Evolutionary conservation across 2,797 vertebrate genomes (phyloP), one percentile per base, ranked within the genome.

Genomic region (Phoeniculus purpureus): DNA sequence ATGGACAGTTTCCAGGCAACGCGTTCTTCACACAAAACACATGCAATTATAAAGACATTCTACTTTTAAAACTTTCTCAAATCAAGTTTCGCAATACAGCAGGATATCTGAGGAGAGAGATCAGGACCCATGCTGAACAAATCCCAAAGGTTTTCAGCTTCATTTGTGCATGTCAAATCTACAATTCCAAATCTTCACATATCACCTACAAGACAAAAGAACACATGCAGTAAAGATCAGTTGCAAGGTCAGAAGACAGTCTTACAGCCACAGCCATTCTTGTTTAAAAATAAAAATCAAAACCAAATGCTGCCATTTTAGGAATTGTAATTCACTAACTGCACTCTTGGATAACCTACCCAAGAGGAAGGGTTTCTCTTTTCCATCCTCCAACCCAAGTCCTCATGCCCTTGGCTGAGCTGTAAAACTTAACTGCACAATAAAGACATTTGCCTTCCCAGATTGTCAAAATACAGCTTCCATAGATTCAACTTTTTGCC

Each of bases 11-110:
- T 78, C 74, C 84, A 92, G 66, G 92, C 89, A 94, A 90, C 85
- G 89, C 77, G 95, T 89, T 94, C 89, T 75, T 94, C 85, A 94
- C 93, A 96, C n/a, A 89, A 83, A 43, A 95, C 76, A 94, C 96
- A 96, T 95, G 93, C 95, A 96, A 70, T 87, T 93, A 92, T 61
- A 96, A 72, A 88, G 79, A 88, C 90, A 90, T 90, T 91, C 84
- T 85, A 94, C 74, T 94, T 90, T 34, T 31, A 85, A 95, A 92
- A 94, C 86, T 85, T 92, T 47, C 84, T 87, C 89, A 92, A 75
- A 83, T 93, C 73, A 82, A 89, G 68, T 89, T 88, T 76, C 85
- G 79, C 84, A 89, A 90, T 85, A 87, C 84, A 94, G 84, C 76
- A 94, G 94, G 73, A 83, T 90, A 94, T 27, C 90, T 31, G 29